Base-by-base conservation (phyloP, 2,888 invertebrate species). In the Euclidia mi region DNA sequence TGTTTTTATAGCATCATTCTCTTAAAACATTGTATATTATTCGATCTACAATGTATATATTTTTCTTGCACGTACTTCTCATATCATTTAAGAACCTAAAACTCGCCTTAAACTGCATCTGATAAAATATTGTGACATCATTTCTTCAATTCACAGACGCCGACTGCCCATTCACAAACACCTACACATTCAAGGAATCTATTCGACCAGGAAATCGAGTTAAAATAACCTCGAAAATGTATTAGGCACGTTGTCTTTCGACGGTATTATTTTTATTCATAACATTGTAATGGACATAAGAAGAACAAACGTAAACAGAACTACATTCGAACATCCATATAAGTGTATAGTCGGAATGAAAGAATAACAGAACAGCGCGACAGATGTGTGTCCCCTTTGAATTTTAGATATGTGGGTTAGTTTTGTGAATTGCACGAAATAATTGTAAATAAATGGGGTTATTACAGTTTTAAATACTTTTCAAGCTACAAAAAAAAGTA, bases 241-340 rank as follows among this genome's bases (percentile, higher is more conserved):
- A 40, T 44, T 48, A 45, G 28, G 28, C 3, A 12, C 2, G 18
- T 44, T 55, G 43, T 43, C 28, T 31, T 40, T 29, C 9, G 28
- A 44, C 29, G 29, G 42, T 48, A 51, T 61, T 59, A 59, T 68
- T 72, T 53, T 65, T 44, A 62, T 48, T 65, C 56, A 69, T 49
- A 69, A 72, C 65, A 63, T 20, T 28, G 34, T 47, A 63, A 56
- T 60, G 50, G 55, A 48, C 52, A 48, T 34, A 34, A 34, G 60
- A 52, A 55, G 55, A 53, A 59, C 45, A 38, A 41, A 46, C 35
- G 28, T 43, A 69, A 65, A 65, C 55, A 69, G 50, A 57, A 60
- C 40, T 67, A 58, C 42, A 50, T 58, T 55, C n/a, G 40, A 51
- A 37, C 35, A 49, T 34, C 3, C 50, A 20, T 10, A 18, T 20